Percentiles rank a stretch among this genome's conserved stretches.
These are phyloP conservation scores for Uloborus plumipes DNA, from an alignment of 2,888 invertebrate species.

Conservation along the genomic window DNA sequence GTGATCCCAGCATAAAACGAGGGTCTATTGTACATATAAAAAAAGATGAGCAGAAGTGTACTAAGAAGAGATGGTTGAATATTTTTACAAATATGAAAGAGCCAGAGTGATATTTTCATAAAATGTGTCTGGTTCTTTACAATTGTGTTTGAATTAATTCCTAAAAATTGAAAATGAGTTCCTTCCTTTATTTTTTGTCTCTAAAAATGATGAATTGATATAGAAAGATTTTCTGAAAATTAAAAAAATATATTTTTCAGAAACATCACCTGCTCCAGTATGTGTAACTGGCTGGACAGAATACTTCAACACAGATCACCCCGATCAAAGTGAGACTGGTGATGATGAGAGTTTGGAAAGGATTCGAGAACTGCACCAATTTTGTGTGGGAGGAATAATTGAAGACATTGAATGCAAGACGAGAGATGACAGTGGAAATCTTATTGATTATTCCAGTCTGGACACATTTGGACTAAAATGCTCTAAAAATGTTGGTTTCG, in stretches of 20 bases:
- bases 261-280: background rate
- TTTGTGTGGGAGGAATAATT: conserved; percentile 68
- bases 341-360: conserved; percentile 68
- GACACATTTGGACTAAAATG: conserved; percentile 67
- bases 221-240: background rate
- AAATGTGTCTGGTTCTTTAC: too few species aligned
- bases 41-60: too few species aligned
- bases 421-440: conserved; percentile 6
- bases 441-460: conserved; percentile 67
- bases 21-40: too few species aligned
- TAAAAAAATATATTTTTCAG: background rate
- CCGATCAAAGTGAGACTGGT: conserved; percentile 53
- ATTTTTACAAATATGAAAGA: too few species aligned
- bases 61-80: too few species aligned
- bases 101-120: too few species aligned
- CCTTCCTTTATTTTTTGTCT: too few species aligned
- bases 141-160: too few species aligned
- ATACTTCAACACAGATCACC: conserved; percentile 69
- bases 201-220: too few species aligned
- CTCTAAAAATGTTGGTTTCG: conserved; percentile 65
- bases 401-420: conserved; percentile 68
- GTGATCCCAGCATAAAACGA: too few species aligned
- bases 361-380: conserved; percentile 65
- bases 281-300: conserved; percentile 67
- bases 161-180: too few species aligned